Evolutionary conservation across 2,888 invertebrate genomes (phyloP).

Genomic region (Ephialtes manifestator): DNA sequence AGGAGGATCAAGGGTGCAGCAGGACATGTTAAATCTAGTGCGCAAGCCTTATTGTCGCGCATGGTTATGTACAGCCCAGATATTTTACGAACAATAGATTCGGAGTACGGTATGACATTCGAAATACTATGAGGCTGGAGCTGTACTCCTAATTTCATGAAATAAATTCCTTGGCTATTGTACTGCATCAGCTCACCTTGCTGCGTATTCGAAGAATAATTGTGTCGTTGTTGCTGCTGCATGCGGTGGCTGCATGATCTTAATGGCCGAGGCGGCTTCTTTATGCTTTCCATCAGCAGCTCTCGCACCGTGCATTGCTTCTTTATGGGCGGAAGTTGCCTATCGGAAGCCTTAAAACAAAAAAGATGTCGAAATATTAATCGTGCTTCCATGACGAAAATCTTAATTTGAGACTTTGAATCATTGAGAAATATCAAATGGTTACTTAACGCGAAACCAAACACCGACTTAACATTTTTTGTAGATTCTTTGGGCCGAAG

Average conservation of each 20-base stretch:
- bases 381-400: not conserved
- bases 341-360: conserved; percentile 91
- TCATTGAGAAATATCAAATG: not conserved
- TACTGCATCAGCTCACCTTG: conserved; percentile 70
- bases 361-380: conserved; percentile 51
- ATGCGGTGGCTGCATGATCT: conserved; percentile 84
- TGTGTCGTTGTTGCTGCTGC: conserved; percentile 47
- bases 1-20: conserved; percentile 44
- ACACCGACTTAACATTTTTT: not conserved
- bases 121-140: conserved; percentile 19
- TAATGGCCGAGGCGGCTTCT: conserved; percentile 88
- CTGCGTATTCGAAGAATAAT: conserved; percentile 48
- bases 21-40: conserved; percentile 47
- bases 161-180: conserved; percentile 13
- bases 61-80: conserved; percentile 29
- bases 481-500: not conserved
- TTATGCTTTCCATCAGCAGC: conserved; percentile 94
- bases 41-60: conserved; percentile 50
- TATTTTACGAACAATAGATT: conserved; percentile 44
- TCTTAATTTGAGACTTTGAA: not conserved
- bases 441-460: not conserved
- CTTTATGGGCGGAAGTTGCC: conserved; percentile 92
- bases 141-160: conserved; percentile 3
- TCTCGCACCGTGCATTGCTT: conserved; percentile 93
- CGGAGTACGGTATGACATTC: conserved; percentile 1